Conservation (phyloP, 2,113 vertebrate genomes). For the Megalops atlanticus region DNA sequence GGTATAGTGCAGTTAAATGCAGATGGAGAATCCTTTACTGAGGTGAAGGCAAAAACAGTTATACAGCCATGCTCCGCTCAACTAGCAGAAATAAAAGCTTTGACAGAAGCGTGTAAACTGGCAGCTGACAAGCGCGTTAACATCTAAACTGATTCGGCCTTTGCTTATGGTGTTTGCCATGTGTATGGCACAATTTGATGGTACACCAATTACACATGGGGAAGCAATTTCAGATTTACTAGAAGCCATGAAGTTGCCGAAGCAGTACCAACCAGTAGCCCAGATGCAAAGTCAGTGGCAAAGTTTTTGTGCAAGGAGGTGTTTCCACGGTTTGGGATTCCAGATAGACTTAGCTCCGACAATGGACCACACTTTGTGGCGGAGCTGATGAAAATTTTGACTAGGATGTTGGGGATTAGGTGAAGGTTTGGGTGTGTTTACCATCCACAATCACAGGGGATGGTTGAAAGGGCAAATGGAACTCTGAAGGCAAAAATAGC, state of each 20-base stretch:
- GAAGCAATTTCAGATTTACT: too few species aligned
- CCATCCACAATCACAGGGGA: slow-evolving; percentile 4
- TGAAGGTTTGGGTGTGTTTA: slow-evolving; percentile 8
- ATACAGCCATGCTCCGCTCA: too few species aligned
- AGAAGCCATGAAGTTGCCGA: too few species aligned
- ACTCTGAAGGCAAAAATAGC: not conserved
- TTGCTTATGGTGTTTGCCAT: too few species aligned
- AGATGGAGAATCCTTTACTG: not conserved
- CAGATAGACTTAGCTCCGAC: not conserved
- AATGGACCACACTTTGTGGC: not conserved
- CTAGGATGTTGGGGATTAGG: not conserved
- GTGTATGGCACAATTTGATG: not conserved
- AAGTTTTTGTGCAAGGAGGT: slow-evolving; percentile 1
- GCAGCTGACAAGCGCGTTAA: not conserved
- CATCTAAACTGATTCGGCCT: slow-evolving; percentile 20
- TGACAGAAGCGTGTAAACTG: not conserved
- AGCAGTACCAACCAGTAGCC: not conserved
- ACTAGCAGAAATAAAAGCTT: slow-evolving; percentile 2
- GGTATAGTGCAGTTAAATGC: too few species aligned
- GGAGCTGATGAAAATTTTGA: too few species aligned
- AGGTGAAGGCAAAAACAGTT: too few species aligned
- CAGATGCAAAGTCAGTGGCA: not conserved
- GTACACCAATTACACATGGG: not conserved
- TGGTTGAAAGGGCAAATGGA: too few species aligned
- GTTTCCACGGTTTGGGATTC: slow-evolving; percentile 2